Conservation (phyloP, 2,888 invertebrate species). For the Drosophila setosimentum region DNA sequence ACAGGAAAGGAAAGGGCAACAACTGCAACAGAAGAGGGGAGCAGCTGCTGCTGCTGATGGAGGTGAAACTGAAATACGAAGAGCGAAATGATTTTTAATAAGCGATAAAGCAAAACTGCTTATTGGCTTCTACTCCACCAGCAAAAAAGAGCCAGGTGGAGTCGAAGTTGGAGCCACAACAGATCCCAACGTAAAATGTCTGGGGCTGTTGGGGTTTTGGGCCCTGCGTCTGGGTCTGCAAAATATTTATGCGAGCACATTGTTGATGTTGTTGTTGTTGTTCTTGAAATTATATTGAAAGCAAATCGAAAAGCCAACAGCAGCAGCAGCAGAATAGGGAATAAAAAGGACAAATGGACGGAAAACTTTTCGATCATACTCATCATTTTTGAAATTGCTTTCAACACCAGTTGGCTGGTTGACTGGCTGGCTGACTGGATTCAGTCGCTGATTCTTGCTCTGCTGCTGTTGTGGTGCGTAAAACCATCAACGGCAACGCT, state of each 20-base stretch:
- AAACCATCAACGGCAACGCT: constrained; percentile 80
- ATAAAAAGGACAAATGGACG: constrained; percentile 31
- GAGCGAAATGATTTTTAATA: constrained; percentile 84
- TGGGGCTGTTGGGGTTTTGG: constrained; percentile 13
- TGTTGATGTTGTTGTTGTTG: constrained; percentile 19
- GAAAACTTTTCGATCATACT: constrained; percentile 81
- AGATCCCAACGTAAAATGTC: constrained; percentile 8
- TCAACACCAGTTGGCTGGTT: constrained; percentile 81
- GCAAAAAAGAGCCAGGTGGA: constrained; percentile 55
- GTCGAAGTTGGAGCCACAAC: constrained; percentile 24
- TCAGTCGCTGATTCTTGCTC: constrained; percentile 6
- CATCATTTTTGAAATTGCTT: constrained; percentile 85
- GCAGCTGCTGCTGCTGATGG: constrained; percentile 42
- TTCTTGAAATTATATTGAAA: constrained; percentile 70
- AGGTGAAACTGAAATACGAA: constrained; percentile 80
- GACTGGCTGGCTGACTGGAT: constrained; percentile 3
- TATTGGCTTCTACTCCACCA: constrained; percentile 67
- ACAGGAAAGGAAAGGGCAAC: constrained; percentile 14
- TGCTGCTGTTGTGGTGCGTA: constrained; percentile 60
- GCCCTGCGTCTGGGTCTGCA: constrained; percentile 1
- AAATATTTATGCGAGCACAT: constrained; percentile 68
- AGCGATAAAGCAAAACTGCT: constrained; percentile 84
- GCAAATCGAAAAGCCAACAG: constrained; percentile 76
- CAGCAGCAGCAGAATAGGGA: constrained; percentile 34
- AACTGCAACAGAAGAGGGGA: constrained; percentile 22